Evolutionary conservation across 2,888 invertebrate species (phyloP).

Genomic region (Hyposoter didymator): DNA sequence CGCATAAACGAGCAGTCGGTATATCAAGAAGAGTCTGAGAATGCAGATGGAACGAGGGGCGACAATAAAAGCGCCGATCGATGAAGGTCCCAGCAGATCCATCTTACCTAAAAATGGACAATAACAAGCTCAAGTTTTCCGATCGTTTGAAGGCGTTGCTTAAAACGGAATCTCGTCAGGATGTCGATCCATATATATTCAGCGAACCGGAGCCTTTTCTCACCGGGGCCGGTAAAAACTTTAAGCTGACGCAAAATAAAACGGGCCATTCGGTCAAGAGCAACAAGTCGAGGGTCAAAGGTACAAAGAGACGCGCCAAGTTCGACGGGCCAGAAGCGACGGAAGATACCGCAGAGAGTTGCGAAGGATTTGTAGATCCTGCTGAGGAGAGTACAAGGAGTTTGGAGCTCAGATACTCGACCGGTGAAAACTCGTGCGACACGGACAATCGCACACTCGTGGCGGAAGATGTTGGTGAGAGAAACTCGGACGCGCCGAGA

Average conservation of each 20-base stretch:
- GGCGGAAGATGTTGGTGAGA: conserved; percentile 68
- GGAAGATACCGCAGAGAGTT: conserved; percentile 19
- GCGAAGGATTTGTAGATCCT: conserved; percentile 51
- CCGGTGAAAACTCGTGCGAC: conserved; percentile 64
- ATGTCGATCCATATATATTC: conserved; percentile 85
- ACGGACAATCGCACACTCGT: conserved; percentile 69
- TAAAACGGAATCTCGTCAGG: conserved; percentile 82
- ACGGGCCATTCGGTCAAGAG: conserved; percentile 73
- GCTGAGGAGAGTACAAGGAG: conserved; percentile 63
- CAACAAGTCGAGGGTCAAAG: conserved; percentile 78
- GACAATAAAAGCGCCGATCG: conserved; percentile 73
- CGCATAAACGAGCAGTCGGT: background rate
- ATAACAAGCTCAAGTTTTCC: conserved; percentile 84
- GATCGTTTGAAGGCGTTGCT: conserved; percentile 84
- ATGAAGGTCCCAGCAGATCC: conserved; percentile 79
- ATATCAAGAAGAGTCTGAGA: conserved; percentile 74
- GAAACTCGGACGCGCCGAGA: conserved; percentile 73
- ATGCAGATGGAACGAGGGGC: conserved; percentile 78
- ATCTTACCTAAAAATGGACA: conserved; percentile 81
- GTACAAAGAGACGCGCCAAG: conserved; percentile 78
- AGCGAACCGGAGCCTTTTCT: conserved; percentile 83
- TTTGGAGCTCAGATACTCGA: conserved; percentile 74
- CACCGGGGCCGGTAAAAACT: conserved; percentile 73
- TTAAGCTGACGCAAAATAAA: conserved; percentile 72
- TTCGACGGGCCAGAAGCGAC: conserved; percentile 59